Evolutionary conservation across 2,113 vertebrate species (phyloP).

Genomic region (Columba janthina): DNA sequence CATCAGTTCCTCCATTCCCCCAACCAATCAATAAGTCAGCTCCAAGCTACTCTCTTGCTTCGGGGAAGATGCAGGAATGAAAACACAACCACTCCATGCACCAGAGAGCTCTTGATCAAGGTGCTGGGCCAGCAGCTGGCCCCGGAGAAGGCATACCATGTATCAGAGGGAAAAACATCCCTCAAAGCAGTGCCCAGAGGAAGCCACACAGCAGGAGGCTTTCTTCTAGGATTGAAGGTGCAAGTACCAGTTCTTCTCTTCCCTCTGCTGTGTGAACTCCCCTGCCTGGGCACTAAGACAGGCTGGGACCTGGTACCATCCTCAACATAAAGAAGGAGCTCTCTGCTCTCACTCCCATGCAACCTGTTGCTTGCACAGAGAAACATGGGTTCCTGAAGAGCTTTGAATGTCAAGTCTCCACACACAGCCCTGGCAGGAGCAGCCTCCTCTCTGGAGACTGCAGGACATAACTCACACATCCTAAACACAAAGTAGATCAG

Average conservation of each 20-base stretch:
- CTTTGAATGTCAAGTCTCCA: neutral
- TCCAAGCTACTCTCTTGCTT: neutral
- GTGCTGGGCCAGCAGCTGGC: neutral
- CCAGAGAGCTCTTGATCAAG: neutral
- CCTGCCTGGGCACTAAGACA: neutral
- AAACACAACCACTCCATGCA: neutral
- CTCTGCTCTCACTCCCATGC: neutral
- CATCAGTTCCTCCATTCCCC: neutral
- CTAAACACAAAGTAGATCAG: neutral
- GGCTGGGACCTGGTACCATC: neutral
- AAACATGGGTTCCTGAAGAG: neutral
- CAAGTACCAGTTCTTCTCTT: neutral
- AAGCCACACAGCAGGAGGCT: neutral
- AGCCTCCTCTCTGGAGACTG: neutral
- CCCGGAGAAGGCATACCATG: neutral
- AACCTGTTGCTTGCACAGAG: neutral
- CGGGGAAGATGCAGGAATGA: neutral
- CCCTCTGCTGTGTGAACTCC: neutral
- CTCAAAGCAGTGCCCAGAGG: neutral
- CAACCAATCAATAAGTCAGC: neutral
- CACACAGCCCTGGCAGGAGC: neutral
- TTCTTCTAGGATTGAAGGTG: neutral
- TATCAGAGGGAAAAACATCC: neutral
- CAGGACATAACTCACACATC: neutral
- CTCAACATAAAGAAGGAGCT: neutral